Base-by-base conservation (phyloP, 2,797 vertebrate species). In the Chelmon rostratus region DNA sequence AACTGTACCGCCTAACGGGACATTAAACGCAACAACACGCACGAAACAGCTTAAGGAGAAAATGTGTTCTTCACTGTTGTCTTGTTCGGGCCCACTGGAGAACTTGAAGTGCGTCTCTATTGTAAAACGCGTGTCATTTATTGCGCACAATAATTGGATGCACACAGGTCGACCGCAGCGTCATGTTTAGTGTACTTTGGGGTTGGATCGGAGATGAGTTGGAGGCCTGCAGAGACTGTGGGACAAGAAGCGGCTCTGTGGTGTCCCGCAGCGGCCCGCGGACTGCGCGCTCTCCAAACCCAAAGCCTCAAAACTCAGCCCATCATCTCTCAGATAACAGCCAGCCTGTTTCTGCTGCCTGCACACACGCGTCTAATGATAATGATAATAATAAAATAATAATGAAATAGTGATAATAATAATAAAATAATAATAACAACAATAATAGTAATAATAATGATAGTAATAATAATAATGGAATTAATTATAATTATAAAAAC, bases 81-180 rank as follows among this genome's bases (percentile, higher is more conserved):
- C n/a, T 54, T 3, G 35, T 44, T 58, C 18, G 4, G 38, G 16
- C 31, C 19, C 37, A 65, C 79, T 74, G 64, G 76, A 75, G 57
- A 59, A 11, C 6, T 28, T 50, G 10, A 47, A 62, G 68, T 31
- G 33, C 3, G 23, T 68, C 40, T 72, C 19, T 35, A 59, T 33
- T 56, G 56, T 37, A 38, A 61, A 75, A 71, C 76, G 42, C 71
- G 57, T 33, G 74, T 68, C 68, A 67, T 78, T 54, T 18, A 88
- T 37, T 81, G 28, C 82, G 46, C 75, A 82, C 21, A 78, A 61
- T 91, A 87, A 91, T 87, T 85, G 79, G 85, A 87, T 83, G 74
- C 82, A 82, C 80, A 38, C 63, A 42, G 79, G 37, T 66, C 67
- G 15, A 69, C 79, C 87, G 3, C 79, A 77, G 71, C 58, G 8